Evolutionary conservation across 2,113 vertebrate genomes (phyloP).

Genomic region (Pantherophis guttatus): DNA sequence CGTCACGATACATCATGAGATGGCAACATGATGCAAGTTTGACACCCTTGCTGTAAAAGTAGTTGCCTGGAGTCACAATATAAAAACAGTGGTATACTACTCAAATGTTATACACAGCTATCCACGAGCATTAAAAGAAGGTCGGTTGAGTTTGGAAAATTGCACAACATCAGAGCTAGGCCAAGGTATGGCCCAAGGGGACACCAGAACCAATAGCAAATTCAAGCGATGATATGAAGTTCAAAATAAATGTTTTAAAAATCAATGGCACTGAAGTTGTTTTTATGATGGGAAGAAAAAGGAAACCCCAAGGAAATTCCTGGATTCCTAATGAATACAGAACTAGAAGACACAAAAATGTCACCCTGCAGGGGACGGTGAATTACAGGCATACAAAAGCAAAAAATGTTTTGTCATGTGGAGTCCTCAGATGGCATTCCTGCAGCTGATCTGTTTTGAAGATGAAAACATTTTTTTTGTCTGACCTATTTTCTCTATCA

Average conservation of each 20-base stretch:
- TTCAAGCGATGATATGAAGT: neutral
- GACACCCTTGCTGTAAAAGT: neutral
- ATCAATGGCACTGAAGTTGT: neutral
- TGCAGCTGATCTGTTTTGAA: neutral
- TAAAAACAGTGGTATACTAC: neutral
- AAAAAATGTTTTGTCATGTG: neutral
- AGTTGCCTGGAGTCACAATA: neutral
- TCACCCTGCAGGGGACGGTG: neutral
- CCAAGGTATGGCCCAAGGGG: neutral
- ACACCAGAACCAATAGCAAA: neutral
- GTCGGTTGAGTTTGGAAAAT: neutral
- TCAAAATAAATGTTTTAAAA: neutral
- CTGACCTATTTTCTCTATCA: neutral
- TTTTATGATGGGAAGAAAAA: neutral
- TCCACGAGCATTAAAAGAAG: neutral
- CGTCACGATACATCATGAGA: no score
- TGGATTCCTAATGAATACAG: neutral
- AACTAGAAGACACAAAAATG: neutral
- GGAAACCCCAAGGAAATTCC: neutral
- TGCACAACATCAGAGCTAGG: neutral
- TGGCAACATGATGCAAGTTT: no score
- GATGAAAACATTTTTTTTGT: neutral
- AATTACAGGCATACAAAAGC: neutral
- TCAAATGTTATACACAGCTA: neutral
- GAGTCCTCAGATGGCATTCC: neutral